These are phyloP conservation scores for Phocoena sinus DNA, from an alignment of 2,113 vertebrate species.

Conservation along the genomic window DNA sequence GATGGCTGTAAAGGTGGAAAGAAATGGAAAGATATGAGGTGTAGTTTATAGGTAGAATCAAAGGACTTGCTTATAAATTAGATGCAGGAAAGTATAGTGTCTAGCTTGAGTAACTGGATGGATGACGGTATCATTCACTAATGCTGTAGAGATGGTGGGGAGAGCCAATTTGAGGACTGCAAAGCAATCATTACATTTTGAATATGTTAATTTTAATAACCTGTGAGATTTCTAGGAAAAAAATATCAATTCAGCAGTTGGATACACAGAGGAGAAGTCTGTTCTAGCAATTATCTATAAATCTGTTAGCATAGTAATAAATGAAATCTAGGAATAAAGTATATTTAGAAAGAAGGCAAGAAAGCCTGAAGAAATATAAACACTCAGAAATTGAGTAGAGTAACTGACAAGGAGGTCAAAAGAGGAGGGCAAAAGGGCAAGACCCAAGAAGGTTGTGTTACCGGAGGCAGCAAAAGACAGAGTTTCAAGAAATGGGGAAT, in stretches of 20 bases:
- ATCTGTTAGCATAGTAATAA: not conserved
- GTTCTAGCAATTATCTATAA: not conserved
- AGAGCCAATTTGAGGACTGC: not conserved
- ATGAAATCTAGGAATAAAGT: not conserved
- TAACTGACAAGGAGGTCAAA: not conserved
- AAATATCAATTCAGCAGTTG: not conserved
- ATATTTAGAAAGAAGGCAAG: not conserved
- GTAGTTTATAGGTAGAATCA: not conserved
- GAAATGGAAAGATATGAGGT: not conserved
- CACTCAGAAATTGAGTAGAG: not conserved
- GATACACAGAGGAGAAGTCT: not conserved
- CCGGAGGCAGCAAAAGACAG: not conserved
- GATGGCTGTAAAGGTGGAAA: not conserved
- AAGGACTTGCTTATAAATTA: not conserved
- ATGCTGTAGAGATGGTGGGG: not conserved
- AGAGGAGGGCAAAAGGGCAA: not conserved
- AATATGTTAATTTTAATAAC: not conserved
- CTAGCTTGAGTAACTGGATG: not conserved
- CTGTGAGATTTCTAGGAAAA: not conserved
- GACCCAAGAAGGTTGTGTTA: not conserved
- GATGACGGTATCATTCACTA: not conserved
- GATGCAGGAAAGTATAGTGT: not conserved
- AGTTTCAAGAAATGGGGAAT: not conserved
- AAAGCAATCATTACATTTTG: not conserved
- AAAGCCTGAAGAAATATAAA: not conserved